Conservation (phyloP, 2,113 vertebrate genomes). For the Plectropomus leopardus region DNA sequence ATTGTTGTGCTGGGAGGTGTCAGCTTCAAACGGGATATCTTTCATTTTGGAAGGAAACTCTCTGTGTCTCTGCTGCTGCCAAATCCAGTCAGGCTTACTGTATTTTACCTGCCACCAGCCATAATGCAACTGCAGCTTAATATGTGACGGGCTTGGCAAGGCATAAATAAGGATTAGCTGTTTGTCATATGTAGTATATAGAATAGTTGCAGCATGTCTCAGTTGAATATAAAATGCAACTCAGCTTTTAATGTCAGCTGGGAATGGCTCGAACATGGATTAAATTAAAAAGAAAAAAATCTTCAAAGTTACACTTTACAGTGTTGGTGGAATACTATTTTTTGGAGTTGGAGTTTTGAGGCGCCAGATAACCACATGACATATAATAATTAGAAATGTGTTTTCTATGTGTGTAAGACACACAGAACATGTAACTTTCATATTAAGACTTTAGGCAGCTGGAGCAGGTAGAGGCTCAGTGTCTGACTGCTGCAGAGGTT, state of each 20-base stretch:
- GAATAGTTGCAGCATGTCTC: constrained; percentile 74
- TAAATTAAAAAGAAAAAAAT: constrained; percentile 51
- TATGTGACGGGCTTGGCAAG: constrained; percentile 70
- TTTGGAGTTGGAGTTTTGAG: constrained; percentile 24
- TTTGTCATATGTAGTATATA: constrained; percentile 76
- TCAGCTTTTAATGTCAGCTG: constrained; percentile 74
- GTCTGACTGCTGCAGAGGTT: constrained; percentile 2
- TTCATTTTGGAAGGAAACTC: constrained; percentile 61
- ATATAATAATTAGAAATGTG: constrained; percentile 51
- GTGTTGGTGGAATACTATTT: constrained; percentile 39
- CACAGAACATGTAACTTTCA: constrained; percentile 1
- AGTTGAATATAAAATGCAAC: constrained; percentile 76
- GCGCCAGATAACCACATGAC: constrained; percentile 64
- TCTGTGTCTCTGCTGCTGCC: constrained; percentile 69
- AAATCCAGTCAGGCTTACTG: constrained; percentile 82
- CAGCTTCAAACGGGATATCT: constrained; percentile 38
- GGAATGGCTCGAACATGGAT: constrained; percentile 72
- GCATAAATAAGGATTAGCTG: constrained; percentile 83
- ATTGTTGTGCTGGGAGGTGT: constrained; percentile 43
- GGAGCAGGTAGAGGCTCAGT: constrained; percentile 20
- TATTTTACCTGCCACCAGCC: constrained; percentile 81
- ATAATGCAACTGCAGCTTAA: constrained; percentile 80
- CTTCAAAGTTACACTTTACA: constrained; percentile 74
- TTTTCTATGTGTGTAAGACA: constrained; percentile 27
- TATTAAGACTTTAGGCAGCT: background rate